Conservation (phyloP, 1,140 invertebrate genomes). For the Tribolium madens region DNA sequence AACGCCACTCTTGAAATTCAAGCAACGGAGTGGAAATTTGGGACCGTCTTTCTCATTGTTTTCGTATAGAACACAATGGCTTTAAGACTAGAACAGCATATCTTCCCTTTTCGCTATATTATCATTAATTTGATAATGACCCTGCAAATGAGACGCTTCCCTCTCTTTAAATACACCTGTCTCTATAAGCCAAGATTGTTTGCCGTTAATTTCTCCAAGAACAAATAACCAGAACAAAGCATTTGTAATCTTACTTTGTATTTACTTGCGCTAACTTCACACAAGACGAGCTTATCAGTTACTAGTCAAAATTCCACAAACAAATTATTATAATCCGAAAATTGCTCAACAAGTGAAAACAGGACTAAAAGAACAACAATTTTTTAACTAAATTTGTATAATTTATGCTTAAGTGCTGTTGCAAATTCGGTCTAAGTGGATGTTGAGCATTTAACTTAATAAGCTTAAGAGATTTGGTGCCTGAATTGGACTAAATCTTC, state of each 20-base stretch:
- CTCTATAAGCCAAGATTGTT: conserved; percentile 28
- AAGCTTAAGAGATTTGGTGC: neutral
- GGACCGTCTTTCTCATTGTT: conserved; percentile 41
- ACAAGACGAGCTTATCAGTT: conserved; percentile 4
- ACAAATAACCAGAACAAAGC: conserved; percentile 38
- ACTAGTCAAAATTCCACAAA: neutral
- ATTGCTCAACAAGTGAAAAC: no score
- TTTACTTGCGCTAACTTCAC: conserved; percentile 3
- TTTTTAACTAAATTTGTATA: no score
- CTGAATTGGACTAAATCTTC: neutral
- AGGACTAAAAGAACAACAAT: no score
- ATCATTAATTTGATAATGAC: conserved; percentile 46
- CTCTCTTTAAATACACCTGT: conserved; percentile 30
- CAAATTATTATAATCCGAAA: neutral
- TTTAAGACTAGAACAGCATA: conserved; percentile 42
- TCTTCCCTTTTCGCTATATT: conserved; percentile 39
- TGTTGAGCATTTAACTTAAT: neutral
- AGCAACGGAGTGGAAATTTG: conserved; percentile 45
- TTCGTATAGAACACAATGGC: conserved; percentile 39
- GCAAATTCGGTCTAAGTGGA: neutral
- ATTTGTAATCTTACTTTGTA: conserved; percentile 30
- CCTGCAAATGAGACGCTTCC: conserved; percentile 31
- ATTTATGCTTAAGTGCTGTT: neutral
- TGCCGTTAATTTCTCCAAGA: conserved; percentile 29
- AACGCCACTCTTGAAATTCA: conserved; percentile 38